phyloP scores from a whole-genome alignment of 2,888 invertebrate species.

The Mesochorus sp. region DNA sequence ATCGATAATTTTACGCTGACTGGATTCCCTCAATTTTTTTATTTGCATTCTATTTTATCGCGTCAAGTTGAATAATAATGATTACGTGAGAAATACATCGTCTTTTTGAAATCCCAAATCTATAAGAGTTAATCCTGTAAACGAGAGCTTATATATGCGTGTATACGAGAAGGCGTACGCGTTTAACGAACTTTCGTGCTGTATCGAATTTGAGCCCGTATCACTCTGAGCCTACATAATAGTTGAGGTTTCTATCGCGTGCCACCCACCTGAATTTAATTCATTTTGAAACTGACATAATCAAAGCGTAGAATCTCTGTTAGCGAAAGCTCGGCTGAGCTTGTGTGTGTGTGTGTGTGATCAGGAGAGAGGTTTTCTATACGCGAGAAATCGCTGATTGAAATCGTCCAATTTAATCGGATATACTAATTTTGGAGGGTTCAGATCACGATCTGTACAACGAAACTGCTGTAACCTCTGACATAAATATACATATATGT shows the following conservation, averaged over 20 bases:
- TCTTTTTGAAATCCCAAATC: too few relatives aligned
- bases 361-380: not conserved
- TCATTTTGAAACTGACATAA: slow-evolving; percentile 45
- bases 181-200: not conserved
- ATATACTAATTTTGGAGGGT: slow-evolving; percentile 54
- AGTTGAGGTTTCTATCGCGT: slow-evolving; percentile 6
- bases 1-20: too few relatives aligned
- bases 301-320: slow-evolving; percentile 24
- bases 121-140: too few relatives aligned
- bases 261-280: slow-evolving; percentile 29
- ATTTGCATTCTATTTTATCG: too few relatives aligned
- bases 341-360: not conserved
- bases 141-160: too few relatives aligned
- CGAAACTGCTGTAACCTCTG: not conserved
- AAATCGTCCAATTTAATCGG: slow-evolving; percentile 60
- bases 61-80: too few relatives aligned
- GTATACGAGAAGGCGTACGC: not conserved
- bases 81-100: too few relatives aligned
- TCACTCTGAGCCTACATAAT: not conserved
- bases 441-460: not conserved
- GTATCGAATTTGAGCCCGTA: too few relatives aligned
- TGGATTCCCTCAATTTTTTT: too few relatives aligned
- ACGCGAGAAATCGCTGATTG: slow-evolving; percentile 55
- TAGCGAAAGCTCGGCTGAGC: not conserved
- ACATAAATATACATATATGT: not conserved